These are phyloP conservation scores for Lycodopsis pacificus DNA, from an alignment of 2,797 vertebrate species.

Conservation along the genomic window DNA sequence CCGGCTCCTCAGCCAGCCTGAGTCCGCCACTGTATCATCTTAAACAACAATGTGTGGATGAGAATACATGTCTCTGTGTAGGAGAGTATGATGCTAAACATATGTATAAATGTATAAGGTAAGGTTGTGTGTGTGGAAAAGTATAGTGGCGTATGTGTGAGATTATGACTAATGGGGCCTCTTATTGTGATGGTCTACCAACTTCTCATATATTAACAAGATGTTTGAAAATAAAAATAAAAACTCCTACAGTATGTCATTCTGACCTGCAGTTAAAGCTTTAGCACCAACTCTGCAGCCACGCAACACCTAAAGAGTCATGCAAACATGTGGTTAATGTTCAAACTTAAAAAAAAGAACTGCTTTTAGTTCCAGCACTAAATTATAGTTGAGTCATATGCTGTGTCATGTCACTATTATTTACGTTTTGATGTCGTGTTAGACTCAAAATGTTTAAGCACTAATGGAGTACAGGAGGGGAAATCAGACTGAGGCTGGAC, in stretches of 20 bases:
- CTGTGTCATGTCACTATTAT: constrained; percentile 27
- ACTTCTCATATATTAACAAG: neutral
- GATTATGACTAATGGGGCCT: neutral
- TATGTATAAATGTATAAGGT: neutral
- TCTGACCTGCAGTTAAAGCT: neutral
- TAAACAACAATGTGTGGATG: neutral
- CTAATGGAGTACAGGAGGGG: constrained; percentile 11
- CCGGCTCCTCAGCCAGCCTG: too few species aligned
- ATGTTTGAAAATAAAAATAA: constrained; percentile 3
- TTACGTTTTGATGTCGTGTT: constrained; percentile 17
- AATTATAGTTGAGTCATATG: constrained; percentile 55
- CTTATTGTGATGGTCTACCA: constrained; percentile 8
- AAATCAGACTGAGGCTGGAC: constrained; percentile 10
- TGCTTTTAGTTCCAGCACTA: constrained; percentile 24
- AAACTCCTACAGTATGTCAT: neutral
- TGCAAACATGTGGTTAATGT: constrained; percentile 11
- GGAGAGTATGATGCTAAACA: neutral
- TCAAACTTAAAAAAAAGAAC: neutral
- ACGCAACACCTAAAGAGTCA: neutral
- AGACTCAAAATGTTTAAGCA: constrained; percentile 10
- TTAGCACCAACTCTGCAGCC: neutral
- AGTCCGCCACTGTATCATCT: neutral
- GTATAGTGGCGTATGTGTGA: neutral
- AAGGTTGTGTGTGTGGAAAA: too few species aligned
- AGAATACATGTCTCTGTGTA: neutral